Evolutionary conservation across 1,140 invertebrate species (phyloP), one percentile per base, ranked within the genome.

Genomic region (Pygmarrhopalites habei): DNA sequence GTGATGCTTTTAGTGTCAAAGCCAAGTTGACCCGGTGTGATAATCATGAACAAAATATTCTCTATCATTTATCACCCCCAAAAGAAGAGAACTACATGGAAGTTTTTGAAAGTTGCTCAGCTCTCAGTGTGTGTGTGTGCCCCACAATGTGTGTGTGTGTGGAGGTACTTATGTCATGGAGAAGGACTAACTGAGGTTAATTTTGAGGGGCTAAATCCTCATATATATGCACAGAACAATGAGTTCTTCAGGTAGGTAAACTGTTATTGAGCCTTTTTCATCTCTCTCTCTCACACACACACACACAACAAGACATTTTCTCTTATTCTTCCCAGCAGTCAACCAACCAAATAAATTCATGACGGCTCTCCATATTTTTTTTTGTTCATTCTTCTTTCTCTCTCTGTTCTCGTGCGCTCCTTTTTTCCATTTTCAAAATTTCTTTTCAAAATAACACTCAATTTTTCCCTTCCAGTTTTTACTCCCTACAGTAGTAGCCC

Each of bases 11-110:
- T 26, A 58, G 25, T 58, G 61, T 58, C 55, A 58, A 28, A 49
- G 21, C 29, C 30, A 60, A 52, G 49, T 52, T 52, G 49, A 47
- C 52, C 53, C 60, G 43, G 60, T 62, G 60, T 62, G 60, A 58
- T 64, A 59, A 59, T 64, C 47, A 59, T 59, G 47, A 52, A 64
- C 62, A 58, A 56, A n/a, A n/a, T n/a, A 39, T 58, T 49, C 47
- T 59, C 25, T 25, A 64, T 59, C 62, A 64, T 64, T 64, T 64
- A 64, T 64, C 62, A 58, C 41, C 46, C 53, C 12, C 3, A n/a
- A n/a, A n/a, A n/a, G n/a, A 47, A 10, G 44, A 19, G 53, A 56
- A 56, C 53, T 56, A 56, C 53, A 56, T 56, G 29, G 29, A 35
- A 56, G 53, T 12, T 12, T 17, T 3, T 52, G 49, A 5, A 35